phyloP scores from a whole-genome alignment of 2,113 vertebrate species.

The Pachycephala philippinensis region DNA sequence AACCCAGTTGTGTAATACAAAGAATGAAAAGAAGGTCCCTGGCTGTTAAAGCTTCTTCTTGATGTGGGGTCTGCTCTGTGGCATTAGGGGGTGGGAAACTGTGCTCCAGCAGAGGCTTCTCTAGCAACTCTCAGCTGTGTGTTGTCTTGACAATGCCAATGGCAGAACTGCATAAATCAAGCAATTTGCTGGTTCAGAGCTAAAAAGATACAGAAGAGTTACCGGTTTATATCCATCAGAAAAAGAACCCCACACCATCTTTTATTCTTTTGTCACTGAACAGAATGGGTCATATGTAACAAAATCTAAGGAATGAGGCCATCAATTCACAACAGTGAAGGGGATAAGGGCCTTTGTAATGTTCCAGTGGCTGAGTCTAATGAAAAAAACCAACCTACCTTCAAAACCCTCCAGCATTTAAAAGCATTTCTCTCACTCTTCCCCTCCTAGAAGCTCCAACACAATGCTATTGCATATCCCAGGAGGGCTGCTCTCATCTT shows the following conservation, averaged over 20 bases:
- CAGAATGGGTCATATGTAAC: neutral
- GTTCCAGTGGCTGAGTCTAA: neutral
- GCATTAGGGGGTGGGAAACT: neutral
- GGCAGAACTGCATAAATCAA: neutral
- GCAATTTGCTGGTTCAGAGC: neutral
- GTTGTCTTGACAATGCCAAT: neutral
- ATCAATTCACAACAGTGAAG: neutral
- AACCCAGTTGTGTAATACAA: neutral
- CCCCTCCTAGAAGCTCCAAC: neutral
- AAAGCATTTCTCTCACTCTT: neutral
- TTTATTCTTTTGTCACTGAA: neutral
- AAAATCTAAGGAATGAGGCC: neutral
- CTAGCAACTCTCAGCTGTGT: neutral
- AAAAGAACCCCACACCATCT: fast-evolving
- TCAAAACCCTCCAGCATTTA: neutral
- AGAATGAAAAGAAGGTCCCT: neutral
- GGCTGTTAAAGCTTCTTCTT: neutral
- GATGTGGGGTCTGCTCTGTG: neutral
- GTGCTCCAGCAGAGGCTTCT: neutral
- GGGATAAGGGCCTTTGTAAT: neutral
- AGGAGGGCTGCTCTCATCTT: neutral
- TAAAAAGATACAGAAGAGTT: neutral
- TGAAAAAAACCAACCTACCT: neutral
- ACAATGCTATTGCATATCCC: neutral
- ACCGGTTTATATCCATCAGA: neutral